Base-by-base conservation (phyloP, 2,113 vertebrate species). In the Psephotus haematonotus region DNA sequence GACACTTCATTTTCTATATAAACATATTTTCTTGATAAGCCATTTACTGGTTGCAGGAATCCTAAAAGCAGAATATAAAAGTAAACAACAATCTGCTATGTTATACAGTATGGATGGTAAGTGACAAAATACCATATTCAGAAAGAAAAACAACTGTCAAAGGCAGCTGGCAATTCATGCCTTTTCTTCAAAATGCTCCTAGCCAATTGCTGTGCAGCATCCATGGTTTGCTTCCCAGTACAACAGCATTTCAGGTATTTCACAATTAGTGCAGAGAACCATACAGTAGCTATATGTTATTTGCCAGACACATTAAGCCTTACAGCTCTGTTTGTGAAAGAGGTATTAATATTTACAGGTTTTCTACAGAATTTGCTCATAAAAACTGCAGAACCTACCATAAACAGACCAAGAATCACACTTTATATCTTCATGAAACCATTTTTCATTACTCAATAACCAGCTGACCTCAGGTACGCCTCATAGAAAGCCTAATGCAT, bases 321-420 rank as follows among this genome's bases (percentile, higher is more conserved):
- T 52, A 82, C 77, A 92, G 72, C 65, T 93, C 93, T 90, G 64
- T 90, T 92, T 92, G 62, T 90, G 82, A 81, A 81, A 96, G 50
- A 88, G 35, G 57, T 84, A 94, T 92, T 96, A 90, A 95, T 96
- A 96, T 96, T 96, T 88, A 93, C 86, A 84, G 64, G 82, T 94
- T 94, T 95, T 67, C 93, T 83, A 68, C 29, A 78, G 82, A 71
- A 92, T 84, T 78, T 92, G 35, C 91, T 81, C 86, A 92, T 93
- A 83, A 96, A 96, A 76, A 52, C 76, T 86, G 52, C 59, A 84
- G 80, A 88, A 83, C 9, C 76, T 81, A 71, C 80, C 92, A 96
- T 74, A 94, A 96, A 84, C 47, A 92, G 80, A 70, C 35, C 53
- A 88, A 75, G 64, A 88, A 86, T 41, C 72, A 88, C 39, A 49